Percentiles rank a stretch among this genome's conserved stretches.
Evolutionary conservation across 1,140 invertebrate species (phyloP).

Genomic region (Cydia strobilella): DNA sequence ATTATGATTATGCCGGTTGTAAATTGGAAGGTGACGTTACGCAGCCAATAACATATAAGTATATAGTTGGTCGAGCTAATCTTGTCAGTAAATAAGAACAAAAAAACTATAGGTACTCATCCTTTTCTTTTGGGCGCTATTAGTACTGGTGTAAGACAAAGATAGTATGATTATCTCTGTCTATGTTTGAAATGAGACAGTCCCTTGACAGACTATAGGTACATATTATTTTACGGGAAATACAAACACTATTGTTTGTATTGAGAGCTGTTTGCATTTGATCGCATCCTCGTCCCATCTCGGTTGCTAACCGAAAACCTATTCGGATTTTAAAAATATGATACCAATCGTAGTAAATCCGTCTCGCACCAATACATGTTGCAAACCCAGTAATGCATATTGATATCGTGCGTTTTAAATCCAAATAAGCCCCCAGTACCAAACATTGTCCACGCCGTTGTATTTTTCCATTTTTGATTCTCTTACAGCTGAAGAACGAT

Average conservation of each 20-base stretch:
- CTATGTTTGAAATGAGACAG: no score
- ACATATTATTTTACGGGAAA: neutral
- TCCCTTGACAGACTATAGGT: no score
- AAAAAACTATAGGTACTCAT: no score
- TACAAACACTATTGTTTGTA: neutral
- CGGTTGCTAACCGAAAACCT: neutral
- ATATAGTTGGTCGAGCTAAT: no score
- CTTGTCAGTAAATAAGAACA: no score
- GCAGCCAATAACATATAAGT: neutral
- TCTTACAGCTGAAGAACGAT: constrained; percentile 22
- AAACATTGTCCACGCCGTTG: neutral
- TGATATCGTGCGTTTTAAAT: neutral
- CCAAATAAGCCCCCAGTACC: neutral
- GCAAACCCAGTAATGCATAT: neutral
- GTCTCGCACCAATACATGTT: neutral
- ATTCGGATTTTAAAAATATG: neutral
- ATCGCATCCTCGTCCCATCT: neutral
- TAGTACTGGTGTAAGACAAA: no score
- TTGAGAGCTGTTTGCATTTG: neutral
- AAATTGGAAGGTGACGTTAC: neutral
- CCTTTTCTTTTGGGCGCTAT: no score
- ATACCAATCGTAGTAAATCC: neutral
- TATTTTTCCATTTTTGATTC: constrained; percentile 21
- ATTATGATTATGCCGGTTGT: no score
- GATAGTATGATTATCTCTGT: no score